Percentiles rank a stretch among this genome's conserved stretches.
Evolutionary conservation across 2,888 invertebrate genomes (phyloP).

Genomic region (Chaitophorus viminalis): DNA sequence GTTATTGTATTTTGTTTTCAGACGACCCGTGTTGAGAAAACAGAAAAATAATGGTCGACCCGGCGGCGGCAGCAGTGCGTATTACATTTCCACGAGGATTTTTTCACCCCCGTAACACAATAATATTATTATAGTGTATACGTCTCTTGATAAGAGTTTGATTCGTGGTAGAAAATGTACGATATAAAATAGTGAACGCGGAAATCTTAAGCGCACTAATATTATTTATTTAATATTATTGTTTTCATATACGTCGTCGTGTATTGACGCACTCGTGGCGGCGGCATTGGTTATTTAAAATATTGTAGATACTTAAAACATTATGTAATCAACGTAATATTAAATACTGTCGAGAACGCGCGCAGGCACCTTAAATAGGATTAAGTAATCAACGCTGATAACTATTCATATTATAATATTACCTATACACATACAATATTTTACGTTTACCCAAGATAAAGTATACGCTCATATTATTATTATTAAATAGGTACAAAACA

Average conservation of each 20-base stretch:
- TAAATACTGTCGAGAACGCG: conserved; percentile 7
- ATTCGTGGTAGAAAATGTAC: too few relatives aligned
- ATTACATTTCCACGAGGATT: too few relatives aligned
- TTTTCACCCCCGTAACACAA: too few relatives aligned
- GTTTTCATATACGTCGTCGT: background rate
- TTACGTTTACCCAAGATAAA: background rate
- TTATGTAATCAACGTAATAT: background rate
- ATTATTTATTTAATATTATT: too few relatives aligned
- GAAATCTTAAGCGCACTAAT: background rate
- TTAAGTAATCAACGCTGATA: conserved; percentile 12
- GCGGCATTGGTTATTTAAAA: background rate
- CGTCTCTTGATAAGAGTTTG: too few relatives aligned
- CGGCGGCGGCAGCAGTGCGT: background rate
- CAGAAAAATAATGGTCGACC: background rate
- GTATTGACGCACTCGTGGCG: background rate
- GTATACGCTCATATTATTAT: background rate
- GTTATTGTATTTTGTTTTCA: background rate
- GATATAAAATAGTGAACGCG: background rate
- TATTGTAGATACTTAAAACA: background rate
- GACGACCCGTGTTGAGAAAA: too few relatives aligned
- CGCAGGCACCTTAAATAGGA: background rate
- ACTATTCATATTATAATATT: background rate
- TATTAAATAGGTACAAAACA: background rate
- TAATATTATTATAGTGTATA: too few relatives aligned
- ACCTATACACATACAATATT: background rate